These are phyloP conservation scores for Semnornis frantzii DNA, from an alignment of 2,113 vertebrate genomes.

Conservation along the genomic window DNA sequence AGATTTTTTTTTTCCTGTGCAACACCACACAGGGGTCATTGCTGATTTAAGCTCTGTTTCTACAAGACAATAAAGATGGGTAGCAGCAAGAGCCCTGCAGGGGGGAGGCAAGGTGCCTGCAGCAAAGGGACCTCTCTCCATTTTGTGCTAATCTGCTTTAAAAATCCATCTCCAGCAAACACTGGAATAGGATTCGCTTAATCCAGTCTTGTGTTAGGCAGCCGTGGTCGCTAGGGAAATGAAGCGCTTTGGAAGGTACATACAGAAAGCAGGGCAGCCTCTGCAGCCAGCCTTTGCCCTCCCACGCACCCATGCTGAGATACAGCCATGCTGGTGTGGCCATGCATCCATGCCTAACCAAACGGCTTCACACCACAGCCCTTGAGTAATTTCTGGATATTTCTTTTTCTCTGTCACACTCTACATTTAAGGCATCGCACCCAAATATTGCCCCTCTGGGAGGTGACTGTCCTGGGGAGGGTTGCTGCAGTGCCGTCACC, in stretches of 20 bases:
- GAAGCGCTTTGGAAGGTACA: neutral
- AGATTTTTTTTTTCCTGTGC: neutral
- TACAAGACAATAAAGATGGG: neutral
- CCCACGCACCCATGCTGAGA: neutral
- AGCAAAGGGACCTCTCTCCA: neutral
- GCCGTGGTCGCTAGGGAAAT: accelerated
- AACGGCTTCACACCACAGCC: neutral
- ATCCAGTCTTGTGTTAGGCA: neutral
- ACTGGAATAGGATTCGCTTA: neutral
- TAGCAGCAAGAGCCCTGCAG: neutral
- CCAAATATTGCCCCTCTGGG: no score
- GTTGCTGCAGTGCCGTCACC: neutral
- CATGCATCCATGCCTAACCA: accelerated
- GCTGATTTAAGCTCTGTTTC: neutral
- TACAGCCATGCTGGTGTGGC: neutral
- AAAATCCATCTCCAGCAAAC: neutral
- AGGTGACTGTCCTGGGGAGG: accelerated
- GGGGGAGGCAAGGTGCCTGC: neutral
- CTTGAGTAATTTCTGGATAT: accelerated
- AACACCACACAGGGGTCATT: accelerated
- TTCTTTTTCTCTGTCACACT: neutral
- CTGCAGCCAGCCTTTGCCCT: neutral
- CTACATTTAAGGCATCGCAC: neutral
- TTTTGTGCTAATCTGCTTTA: neutral
- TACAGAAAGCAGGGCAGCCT: accelerated